Base-by-base conservation (phyloP, 2,888 invertebrate genomes). In the Platycheirus albimanus region DNA sequence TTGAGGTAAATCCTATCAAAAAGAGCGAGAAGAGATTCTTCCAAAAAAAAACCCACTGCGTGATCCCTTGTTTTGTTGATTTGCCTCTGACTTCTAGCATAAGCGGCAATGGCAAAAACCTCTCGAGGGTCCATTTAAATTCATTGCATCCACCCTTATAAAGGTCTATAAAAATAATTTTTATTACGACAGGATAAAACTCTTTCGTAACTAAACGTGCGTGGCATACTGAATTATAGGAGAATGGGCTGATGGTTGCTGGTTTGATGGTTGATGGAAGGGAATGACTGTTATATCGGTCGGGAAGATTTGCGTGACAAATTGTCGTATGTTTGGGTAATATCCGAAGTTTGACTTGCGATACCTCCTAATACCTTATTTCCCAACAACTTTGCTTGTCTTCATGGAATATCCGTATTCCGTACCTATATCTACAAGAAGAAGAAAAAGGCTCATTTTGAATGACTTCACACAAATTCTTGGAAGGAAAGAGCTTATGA, bases 131-230 rank as follows among this genome's bases (percentile, higher is more conserved):
- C 83, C 72, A 83, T 83, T 83, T 83, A 74, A 78, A 83, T 83
- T 83, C 83, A 83, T 83, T 78, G 78, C 78, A 74, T 24, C 24
- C 78, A 78, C 69, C 78, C 78, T 74, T 72, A 83, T 72, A 67
- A 69, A 64, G 78, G 78, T 83, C 78, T 78, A 83, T 83, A 78
- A 45, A 72, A 78, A 83, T 83, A 69, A 83, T 78, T 83, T 83
- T 83, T 83, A 83, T 83, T 83, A 78, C 83, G 36, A 51, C 52
- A 30, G 69, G 74, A 78, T 83, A 83, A 83, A 83, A 67, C 77
- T 83, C 45, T 58, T 20, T 61, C 83, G 78, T 78, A 83, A 78
- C 83, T 83, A 78, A 78, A 83, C 83, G 83, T 83, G 83, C 78
- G 69, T 70, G 33, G 77, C 72, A 78, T 83, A 20, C 72, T 17